Evolutionary conservation across 2,888 invertebrate species (phyloP).

Genomic region (Coleophora flavipennella): DNA sequence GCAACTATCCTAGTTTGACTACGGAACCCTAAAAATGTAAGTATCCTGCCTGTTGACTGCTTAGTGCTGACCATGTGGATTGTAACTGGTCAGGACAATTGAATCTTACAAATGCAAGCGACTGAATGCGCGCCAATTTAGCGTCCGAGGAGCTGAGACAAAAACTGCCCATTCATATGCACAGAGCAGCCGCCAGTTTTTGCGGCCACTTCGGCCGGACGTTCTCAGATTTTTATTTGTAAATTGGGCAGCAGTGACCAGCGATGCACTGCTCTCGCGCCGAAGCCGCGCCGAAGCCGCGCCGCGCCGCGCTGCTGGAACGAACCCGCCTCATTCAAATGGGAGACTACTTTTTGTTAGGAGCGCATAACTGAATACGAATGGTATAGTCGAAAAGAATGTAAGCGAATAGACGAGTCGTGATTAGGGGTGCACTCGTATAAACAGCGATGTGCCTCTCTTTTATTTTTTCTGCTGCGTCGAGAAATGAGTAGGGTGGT

Average conservation of each 20-base stretch:
- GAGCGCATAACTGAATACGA: slow-evolving; percentile 60
- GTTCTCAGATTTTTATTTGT: slow-evolving; percentile 68
- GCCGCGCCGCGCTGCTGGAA: slow-evolving; percentile 3
- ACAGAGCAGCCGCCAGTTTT: slow-evolving; percentile 56
- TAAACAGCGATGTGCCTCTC: slow-evolving; percentile 14
- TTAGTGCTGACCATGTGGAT: too few relatives aligned
- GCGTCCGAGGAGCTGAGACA: slow-evolving; percentile 19
- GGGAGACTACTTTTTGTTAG: slow-evolving; percentile 62
- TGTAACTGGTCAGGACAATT: too few relatives aligned
- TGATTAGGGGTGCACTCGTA: slow-evolving; percentile 40
- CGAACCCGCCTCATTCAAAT: slow-evolving; percentile 53
- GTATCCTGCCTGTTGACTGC: too few relatives aligned
- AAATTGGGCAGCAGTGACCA: slow-evolving; percentile 57
- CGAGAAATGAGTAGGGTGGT: too few relatives aligned
- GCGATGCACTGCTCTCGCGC: slow-evolving; percentile 11
- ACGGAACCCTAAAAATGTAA: too few relatives aligned
- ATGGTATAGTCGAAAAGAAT: slow-evolving; percentile 52
- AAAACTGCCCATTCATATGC: slow-evolving; percentile 66
- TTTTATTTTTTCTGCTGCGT: too few relatives aligned
- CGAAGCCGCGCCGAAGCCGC: slow-evolving; percentile 1
- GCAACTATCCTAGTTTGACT: too few relatives aligned
- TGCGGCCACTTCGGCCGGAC: slow-evolving; percentile 34
- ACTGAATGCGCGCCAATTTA: slow-evolving; percentile 17
- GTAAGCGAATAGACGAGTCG: slow-evolving; percentile 40
- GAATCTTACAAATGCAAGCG: slow-evolving; percentile 19